Evolutionary conservation across 2,888 invertebrate genomes (phyloP), one percentile per base, ranked within the genome.

Genomic region (Heliconius charithonia): DNA sequence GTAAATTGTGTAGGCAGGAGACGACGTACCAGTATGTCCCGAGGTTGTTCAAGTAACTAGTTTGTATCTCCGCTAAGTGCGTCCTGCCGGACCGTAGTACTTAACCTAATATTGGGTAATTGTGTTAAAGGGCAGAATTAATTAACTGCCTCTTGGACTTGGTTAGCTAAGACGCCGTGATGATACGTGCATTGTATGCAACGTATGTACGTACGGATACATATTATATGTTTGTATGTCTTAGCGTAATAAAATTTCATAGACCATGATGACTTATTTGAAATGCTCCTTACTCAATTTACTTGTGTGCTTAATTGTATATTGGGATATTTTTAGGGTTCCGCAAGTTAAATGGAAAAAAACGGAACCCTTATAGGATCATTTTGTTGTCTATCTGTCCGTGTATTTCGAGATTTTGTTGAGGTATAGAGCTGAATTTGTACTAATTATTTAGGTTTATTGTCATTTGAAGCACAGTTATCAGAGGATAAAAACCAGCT

Each of bases 31-130:
- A 29, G 29, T 29, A 85, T 82, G 83, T 84, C 83, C 77, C 75
- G 82, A 84, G 82, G 86, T 85, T 81, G 81, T 80, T 81, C 75
- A 82, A 83, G 85, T 91, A 92, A 91, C 92, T 90, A 93, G 93
- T 93, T 93, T 94, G 93, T 91, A 90, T 90, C 86, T 85, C 81
- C 86, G 86, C 91, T 93, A 91, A 93, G 94, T 93, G 93, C 92
- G 89, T 87, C 87, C 87, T 84, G 88, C 85, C 81, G 85, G 89
- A 84, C 87, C 89, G 88, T 72, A 92, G 91, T 92, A 93, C 91
- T 91, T 94, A 94, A 94, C 93, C 93, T 93, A 94, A 94, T 94
- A 93, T 92, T 92, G 89, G 87, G 88, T 93, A 91, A 95, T 94
- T 92, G 91, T 89, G 90, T 94, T 92, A 91, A 85, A 84, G 85